Conservation (phyloP, 2,113 vertebrate species). For the Urocitellus parryii region DNA sequence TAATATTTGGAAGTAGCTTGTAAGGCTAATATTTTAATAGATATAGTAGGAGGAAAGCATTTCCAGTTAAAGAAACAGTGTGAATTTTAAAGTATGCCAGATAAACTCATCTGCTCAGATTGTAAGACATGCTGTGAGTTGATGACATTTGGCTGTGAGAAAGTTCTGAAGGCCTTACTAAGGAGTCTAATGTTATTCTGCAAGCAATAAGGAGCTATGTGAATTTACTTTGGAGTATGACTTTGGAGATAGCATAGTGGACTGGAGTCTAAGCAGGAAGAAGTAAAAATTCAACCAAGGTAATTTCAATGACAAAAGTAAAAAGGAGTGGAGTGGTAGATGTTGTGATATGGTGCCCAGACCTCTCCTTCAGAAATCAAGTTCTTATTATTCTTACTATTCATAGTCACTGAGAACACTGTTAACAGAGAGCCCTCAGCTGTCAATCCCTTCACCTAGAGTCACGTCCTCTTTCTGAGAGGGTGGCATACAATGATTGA, state of each 20-base stretch:
- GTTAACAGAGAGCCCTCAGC: not conserved
- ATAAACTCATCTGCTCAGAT: not conserved
- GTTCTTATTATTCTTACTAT: not conserved
- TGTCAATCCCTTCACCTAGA: not conserved
- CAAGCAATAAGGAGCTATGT: not conserved
- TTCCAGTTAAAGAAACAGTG: not conserved
- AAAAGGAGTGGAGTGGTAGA: not conserved
- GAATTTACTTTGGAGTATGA: not conserved
- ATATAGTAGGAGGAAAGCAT: not conserved
- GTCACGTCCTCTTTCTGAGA: not conserved
- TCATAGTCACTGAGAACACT: not conserved
- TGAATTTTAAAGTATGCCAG: not conserved
- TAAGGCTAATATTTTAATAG: not conserved
- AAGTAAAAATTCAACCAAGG: slow-evolving; percentile 5
- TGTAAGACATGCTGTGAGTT: not conserved
- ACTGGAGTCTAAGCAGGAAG: not conserved
- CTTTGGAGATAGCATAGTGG: not conserved
- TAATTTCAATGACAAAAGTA: not conserved
- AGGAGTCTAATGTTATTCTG: not conserved
- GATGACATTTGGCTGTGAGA: not conserved
- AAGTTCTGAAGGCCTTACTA: not conserved
- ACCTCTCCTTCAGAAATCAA: slow-evolving; percentile 1
- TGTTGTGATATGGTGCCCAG: not conserved
- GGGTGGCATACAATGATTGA: not conserved
- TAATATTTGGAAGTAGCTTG: not conserved